Conservation (phyloP, 2,888 invertebrate species). For the Hetaerina titia region DNA sequence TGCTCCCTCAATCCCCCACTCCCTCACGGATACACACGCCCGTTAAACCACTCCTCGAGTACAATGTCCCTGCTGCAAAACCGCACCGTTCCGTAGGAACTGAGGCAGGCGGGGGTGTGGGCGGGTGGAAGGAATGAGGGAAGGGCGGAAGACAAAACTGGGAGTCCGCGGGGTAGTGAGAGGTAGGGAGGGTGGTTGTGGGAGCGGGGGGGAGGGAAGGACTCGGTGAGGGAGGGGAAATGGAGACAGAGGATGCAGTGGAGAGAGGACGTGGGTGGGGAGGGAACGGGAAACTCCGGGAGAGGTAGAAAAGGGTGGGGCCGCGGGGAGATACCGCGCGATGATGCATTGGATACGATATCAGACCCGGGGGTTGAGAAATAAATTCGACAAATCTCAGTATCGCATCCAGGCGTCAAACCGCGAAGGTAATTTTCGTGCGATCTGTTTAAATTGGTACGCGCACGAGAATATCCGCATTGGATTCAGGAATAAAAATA, state of each 20-base stretch:
- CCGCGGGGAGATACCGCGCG: no score
- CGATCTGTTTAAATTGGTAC: no score
- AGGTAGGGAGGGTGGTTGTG: background rate
- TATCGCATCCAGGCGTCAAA: no score
- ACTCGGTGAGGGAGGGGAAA: background rate
- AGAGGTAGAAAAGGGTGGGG: background rate
- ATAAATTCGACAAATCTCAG: no score
- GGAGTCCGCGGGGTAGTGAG: background rate
- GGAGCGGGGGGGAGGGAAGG: background rate
- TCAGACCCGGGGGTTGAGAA: no score
- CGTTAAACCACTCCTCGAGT: background rate
- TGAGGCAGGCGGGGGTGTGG: background rate
- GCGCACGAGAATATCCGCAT: no score
- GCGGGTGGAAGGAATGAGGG: background rate
- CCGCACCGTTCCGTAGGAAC: background rate
- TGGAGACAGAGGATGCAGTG: no score
- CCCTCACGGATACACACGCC: background rate
- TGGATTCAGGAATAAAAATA: no score
- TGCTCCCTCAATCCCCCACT: background rate
- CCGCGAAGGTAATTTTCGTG: no score
- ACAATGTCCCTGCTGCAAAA: constrained; percentile 11
- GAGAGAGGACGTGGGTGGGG: background rate
- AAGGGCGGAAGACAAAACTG: background rate
- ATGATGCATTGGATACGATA: no score
- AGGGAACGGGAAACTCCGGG: background rate